Percentiles rank a stretch among this genome's conserved stretches.
These are phyloP conservation scores for Nomada fucata DNA, from an alignment of 2,888 invertebrate species.

Conservation along the genomic window DNA sequence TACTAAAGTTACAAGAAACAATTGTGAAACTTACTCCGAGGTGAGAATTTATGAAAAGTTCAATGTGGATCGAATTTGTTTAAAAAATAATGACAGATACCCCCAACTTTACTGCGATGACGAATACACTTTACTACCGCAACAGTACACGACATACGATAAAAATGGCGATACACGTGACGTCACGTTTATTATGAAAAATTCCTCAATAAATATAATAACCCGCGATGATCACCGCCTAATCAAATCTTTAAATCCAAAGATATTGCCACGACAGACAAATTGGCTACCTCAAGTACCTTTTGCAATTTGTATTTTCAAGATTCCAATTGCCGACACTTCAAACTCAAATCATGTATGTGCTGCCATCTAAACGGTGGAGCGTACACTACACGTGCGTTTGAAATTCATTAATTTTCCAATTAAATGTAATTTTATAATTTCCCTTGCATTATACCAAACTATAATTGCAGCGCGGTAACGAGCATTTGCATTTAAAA, in stretches of 20 bases:
- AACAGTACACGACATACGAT: conserved; percentile 60
- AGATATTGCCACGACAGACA: background rate
- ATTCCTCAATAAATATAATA: background rate
- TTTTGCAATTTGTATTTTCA: background rate
- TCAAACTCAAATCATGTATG: background rate
- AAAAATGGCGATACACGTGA: conserved; percentile 70
- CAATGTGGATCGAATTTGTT: conserved; percentile 3
- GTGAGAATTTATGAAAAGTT: conserved; percentile 3
- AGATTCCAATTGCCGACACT: background rate
- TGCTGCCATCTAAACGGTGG: conserved; percentile 37
- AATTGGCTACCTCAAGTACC: background rate
- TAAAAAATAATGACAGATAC: conserved; percentile 53
- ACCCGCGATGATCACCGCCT: background rate
- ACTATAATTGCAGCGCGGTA: background rate
- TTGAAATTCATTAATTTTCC: background rate
- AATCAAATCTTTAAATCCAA: conserved; percentile 16
- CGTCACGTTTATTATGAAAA: conserved; percentile 59
- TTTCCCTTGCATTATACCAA: background rate
- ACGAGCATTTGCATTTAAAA: too few species aligned
- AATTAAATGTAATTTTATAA: too few species aligned
- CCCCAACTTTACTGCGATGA: conserved; percentile 53
- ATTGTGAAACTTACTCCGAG: conserved; percentile 41
- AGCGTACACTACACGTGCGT: background rate
- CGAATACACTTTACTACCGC: conserved; percentile 59
- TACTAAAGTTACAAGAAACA: background rate